Evolutionary conservation across 2,888 invertebrate species (phyloP).

Genomic region (Drepanosiphum platanoidis): DNA sequence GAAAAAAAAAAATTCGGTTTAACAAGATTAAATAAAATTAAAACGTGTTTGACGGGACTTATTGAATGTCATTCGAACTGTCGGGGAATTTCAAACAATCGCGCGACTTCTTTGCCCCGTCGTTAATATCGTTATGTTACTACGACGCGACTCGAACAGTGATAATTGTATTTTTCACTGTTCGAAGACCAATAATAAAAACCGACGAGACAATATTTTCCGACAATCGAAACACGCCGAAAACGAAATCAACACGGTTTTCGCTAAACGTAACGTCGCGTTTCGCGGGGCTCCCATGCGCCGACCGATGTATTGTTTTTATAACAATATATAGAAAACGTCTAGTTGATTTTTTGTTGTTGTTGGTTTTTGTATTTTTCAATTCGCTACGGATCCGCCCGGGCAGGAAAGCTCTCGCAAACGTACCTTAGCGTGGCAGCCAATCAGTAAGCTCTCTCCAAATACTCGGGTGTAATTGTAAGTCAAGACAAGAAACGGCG

Average conservation of each 20-base stretch:
- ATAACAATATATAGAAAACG: neutral
- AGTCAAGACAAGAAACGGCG: slow-evolving; percentile 34
- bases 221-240: neutral
- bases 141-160: no score
- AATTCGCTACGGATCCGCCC: neutral
- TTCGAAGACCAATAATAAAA: no score
- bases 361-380: neutral
- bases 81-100: no score
- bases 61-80: no score
- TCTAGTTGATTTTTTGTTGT: neutral
- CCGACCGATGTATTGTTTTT: neutral
- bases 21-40: no score
- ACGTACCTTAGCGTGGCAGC: neutral
- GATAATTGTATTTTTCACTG: no score
- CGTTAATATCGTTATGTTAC: no score
- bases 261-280: neutral
- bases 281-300: neutral
- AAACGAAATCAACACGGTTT: slow-evolving; percentile 7
- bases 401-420: slow-evolving; percentile 4
- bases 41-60: no score
- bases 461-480: slow-evolving; percentile 27
- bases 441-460: slow-evolving; percentile 24
- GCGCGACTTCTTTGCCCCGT: no score
- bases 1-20: no score
- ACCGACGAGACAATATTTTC: no score